These are phyloP conservation scores for Tolypeutes matacus DNA, from an alignment of 2,797 vertebrate species.

Conservation along the genomic window DNA sequence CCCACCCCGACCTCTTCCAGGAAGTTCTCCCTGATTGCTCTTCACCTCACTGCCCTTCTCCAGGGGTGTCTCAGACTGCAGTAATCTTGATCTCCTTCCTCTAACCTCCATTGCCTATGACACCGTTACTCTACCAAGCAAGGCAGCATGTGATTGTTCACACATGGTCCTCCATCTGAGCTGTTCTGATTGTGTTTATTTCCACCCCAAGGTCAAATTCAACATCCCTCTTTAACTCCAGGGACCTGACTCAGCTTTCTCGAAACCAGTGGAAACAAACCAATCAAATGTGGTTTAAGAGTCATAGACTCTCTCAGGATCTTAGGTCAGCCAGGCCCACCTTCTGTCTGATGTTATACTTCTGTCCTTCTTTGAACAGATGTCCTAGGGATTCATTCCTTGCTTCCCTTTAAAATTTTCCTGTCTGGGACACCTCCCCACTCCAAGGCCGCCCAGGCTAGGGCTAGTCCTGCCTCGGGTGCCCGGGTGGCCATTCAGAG, in stretches of 20 bases:
- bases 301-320: neutral
- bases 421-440: neutral
- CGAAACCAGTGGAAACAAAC: slow-evolving; percentile 22
- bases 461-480: neutral
- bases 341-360: neutral
- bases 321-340: neutral
- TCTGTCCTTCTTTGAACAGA: neutral
- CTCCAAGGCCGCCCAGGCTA: neutral
- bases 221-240: neutral
- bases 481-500: neutral
- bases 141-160: neutral
- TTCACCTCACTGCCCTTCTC: neutral
- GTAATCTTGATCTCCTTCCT: neutral
- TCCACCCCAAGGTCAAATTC: neutral
- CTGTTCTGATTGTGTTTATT: neutral
- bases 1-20: neutral
- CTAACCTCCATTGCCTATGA: neutral
- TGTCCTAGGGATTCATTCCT: neutral
- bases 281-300: neutral
- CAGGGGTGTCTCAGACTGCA: neutral
- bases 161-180: neutral
- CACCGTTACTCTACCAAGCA: neutral
- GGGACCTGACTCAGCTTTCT: slow-evolving; percentile 2
- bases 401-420: neutral
- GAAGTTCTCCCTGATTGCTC: neutral